Conservation (phyloP, 2,888 invertebrate species). For the Hirtodrosophila cameraria region DNA sequence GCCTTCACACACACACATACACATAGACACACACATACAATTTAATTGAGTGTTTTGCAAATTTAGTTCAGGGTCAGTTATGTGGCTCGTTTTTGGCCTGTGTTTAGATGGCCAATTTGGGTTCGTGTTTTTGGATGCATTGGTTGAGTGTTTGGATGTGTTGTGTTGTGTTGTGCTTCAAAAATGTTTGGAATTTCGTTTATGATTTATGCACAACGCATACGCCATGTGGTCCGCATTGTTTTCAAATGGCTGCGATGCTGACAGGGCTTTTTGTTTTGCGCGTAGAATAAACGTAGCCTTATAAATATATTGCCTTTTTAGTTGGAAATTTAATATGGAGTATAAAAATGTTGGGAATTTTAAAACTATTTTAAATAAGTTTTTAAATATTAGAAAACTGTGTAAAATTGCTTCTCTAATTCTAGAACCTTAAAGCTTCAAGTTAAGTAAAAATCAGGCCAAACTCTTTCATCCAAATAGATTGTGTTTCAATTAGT, state of each 20-base stretch:
- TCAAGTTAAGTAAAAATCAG: no score
- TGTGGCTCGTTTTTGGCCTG: conserved; percentile 60
- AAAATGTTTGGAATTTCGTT: conserved; percentile 23
- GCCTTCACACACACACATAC: conserved; percentile 40
- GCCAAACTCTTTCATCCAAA: no score
- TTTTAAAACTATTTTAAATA: no score
- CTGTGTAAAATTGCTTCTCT: no score
- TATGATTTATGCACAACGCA: conserved; percentile 71
- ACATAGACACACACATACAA: conserved; percentile 20
- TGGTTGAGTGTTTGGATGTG: conserved; percentile 5
- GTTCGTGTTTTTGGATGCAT: conserved; percentile 25
- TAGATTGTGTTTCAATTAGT: no score
- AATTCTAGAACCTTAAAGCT: no score
- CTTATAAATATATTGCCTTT: neutral
- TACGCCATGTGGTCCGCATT: conserved; percentile 59
- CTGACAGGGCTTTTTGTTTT: conserved; percentile 5
- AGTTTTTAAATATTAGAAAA: no score
- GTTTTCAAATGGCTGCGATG: conserved; percentile 6
- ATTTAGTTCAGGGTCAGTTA: conserved; percentile 78
- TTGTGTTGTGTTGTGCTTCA: conserved; percentile 3
- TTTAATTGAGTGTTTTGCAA: conserved; percentile 61
- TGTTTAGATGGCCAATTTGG: conserved; percentile 61
- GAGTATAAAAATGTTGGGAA: no score
- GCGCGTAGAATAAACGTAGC: neutral
- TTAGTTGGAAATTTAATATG: neutral